Conservation (phyloP, 2,113 vertebrate genomes). For the Peromyscus leucopus region DNA sequence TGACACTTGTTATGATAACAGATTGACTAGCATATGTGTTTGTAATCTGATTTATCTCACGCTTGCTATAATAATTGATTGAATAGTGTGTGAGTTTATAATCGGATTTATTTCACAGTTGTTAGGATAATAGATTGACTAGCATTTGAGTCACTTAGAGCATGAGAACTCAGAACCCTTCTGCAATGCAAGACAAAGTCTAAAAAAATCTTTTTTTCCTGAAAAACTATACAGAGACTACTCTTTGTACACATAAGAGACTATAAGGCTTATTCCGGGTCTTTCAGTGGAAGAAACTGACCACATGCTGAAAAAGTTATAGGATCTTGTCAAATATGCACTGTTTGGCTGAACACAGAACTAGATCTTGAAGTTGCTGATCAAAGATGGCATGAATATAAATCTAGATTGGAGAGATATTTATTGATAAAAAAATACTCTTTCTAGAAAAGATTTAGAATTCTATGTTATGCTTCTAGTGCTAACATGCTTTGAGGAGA, state of each 20-base stretch:
- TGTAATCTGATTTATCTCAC: no score
- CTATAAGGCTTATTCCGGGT: not conserved
- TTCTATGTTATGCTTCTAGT: accelerated
- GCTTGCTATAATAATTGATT: not conserved
- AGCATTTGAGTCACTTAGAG: not conserved
- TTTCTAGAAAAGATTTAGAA: not conserved
- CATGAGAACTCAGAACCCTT: not conserved
- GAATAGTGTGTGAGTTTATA: no score
- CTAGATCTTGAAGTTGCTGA: not conserved
- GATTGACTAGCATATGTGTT: not conserved
- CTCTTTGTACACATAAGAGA: not conserved
- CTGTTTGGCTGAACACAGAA: not conserved
- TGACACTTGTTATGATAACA: not conserved
- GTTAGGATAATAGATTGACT: not conserved
- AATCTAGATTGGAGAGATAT: not conserved
- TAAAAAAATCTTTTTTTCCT: not conserved
- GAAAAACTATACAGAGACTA: not conserved
- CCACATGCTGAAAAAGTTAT: not conserved
- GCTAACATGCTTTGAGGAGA: not conserved
- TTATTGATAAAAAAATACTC: not conserved
- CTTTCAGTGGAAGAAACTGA: not conserved
- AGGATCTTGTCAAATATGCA: not conserved
- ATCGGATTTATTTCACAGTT: no score
- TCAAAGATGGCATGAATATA: not conserved
- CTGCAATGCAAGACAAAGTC: not conserved